Conservation (phyloP, 2,113 vertebrate genomes). For the Amazona guildingii region DNA sequence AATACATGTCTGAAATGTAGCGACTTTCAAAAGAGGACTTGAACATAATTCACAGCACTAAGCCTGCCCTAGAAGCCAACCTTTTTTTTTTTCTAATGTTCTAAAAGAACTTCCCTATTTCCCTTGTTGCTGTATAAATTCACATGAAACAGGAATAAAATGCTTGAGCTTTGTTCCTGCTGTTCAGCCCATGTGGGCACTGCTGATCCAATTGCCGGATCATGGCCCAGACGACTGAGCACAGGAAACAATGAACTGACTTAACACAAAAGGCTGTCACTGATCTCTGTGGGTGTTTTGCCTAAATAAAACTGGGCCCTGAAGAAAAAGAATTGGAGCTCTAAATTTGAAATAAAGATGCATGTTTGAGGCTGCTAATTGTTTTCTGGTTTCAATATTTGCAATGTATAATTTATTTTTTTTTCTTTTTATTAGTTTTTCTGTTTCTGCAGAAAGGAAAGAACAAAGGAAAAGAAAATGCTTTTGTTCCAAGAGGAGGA, state of each 20-base stretch:
- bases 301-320: background rate
- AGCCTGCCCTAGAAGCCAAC: background rate
- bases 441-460: background rate
- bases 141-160: background rate
- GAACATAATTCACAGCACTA: background rate
- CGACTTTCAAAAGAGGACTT: background rate
- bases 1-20: background rate
- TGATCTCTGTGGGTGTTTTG: constrained; percentile 54
- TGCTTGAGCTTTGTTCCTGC: background rate
- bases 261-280: constrained; percentile 13
- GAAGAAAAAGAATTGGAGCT: background rate
- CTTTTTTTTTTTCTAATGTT: background rate
- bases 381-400: constrained; percentile 21
- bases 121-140: background rate
- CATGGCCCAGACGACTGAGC: accelerated
- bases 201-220: background rate
- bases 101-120: background rate
- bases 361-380: background rate
- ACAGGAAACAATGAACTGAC: constrained; percentile 15
- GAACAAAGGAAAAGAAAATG: background rate
- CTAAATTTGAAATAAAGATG: background rate
- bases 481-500: background rate
- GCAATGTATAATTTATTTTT: background rate
- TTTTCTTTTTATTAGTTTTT: background rate
- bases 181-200: background rate